Conservation (phyloP, 2,797 vertebrate species). For the Pachyuromys duprasi region DNA sequence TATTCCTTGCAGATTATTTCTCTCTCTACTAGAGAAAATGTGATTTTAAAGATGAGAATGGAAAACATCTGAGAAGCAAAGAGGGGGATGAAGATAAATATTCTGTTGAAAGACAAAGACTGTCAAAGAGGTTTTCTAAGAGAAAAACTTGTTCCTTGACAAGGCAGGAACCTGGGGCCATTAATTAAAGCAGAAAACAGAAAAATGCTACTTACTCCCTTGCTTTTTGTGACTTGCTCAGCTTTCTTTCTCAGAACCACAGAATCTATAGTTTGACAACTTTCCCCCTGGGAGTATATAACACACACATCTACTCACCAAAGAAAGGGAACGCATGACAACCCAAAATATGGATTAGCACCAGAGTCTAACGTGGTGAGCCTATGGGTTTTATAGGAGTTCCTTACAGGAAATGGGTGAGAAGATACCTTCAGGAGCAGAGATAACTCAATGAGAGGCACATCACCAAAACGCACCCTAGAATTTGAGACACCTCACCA, state of each 20-base stretch:
- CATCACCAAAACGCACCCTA: not conserved
- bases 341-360: no score
- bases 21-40: not conserved
- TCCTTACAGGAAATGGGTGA: not conserved
- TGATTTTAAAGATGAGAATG: not conserved
- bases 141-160: no score
- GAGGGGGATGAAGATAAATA: not conserved
- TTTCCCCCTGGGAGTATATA: not conserved
- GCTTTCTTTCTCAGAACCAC: not conserved
- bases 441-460: not conserved
- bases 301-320: not conserved
- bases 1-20: not conserved
- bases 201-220: not conserved
- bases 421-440: not conserved
- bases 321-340: not conserved
- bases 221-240: not conserved
- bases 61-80: not conserved
- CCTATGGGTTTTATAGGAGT: not conserved
- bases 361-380: not conserved
- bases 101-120: no score
- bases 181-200: not conserved
- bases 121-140: no score
- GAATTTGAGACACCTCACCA: not conserved
- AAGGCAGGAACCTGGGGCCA: not conserved
- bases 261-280: no score